A percentile compares a stretch with the other conserved stretches of the same genome.
Conservation (phyloP, 2,888 invertebrate species). For the Macrophya annulata region DNA sequence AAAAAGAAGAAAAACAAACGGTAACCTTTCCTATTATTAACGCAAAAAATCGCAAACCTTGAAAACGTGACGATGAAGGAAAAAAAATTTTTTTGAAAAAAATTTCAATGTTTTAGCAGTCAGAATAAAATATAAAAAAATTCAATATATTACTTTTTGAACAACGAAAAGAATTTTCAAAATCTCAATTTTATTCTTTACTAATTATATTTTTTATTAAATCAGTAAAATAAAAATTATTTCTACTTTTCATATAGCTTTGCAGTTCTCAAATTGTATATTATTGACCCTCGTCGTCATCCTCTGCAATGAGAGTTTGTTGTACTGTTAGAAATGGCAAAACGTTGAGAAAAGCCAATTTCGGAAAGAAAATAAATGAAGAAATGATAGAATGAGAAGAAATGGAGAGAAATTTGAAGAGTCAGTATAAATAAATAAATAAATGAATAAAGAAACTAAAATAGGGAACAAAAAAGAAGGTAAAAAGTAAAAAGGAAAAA, state of each 20-base stretch:
- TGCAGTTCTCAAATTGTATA: not conserved
- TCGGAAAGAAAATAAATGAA: slow-evolving; percentile 54
- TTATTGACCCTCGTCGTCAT: slow-evolving; percentile 4
- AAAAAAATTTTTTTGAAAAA: too few species aligned
- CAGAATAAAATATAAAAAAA: too few species aligned
- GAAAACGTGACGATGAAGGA: too few species aligned
- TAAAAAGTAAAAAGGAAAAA: slow-evolving; percentile 56
- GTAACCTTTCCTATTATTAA: not conserved
- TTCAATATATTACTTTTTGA: too few species aligned
- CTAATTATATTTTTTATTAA: not conserved
- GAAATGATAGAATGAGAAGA: slow-evolving; percentile 61
- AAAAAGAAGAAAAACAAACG: not conserved
- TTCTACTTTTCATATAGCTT: not conserved
- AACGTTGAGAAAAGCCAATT: slow-evolving; percentile 20
- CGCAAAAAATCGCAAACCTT: not conserved
- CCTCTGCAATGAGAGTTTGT: not conserved
- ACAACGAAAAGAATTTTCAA: too few species aligned
- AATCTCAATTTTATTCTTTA: too few species aligned
- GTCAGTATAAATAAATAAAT: not conserved
- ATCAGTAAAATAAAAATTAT: not conserved
- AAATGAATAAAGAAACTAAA: slow-evolving; percentile 48
- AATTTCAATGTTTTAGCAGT: too few species aligned
- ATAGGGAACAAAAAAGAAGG: slow-evolving; percentile 59
- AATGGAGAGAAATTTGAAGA: slow-evolving; percentile 53
- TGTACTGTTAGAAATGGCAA: not conserved